Base-by-base conservation (phyloP, 2,888 invertebrate species). In the Oxyscelio sp. region DNA sequence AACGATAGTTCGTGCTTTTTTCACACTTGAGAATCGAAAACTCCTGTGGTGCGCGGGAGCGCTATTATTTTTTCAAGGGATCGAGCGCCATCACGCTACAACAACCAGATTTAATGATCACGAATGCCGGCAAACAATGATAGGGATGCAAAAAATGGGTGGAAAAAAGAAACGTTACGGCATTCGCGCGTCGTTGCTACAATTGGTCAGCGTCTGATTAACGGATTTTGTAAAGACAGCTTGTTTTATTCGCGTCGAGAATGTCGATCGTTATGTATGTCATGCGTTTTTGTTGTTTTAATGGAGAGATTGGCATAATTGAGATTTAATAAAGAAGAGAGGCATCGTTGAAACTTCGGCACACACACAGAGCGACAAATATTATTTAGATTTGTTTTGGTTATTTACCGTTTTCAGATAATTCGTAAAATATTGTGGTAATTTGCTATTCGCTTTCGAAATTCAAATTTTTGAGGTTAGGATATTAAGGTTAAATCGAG, bases 31-130 rank as follows among this genome's bases (percentile, higher is more conserved):
- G 38, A 34, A 59, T 68, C 48, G 70, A 56, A 61, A 59, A 40
- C 13, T 52, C 45, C 52, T 34, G 13, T 61, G 45, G 54, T 38
- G 61, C 61, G 34, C 45, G 22, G n/a, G 15, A 54, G 48, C 21
- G 68, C 54, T 52, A 78, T 78, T 78, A 78, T 78, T 70, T 54
- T 63, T 38, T 40, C 43, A 40, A 63, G 45, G 43, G 63, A 52
- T 52, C 54, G 21, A 17, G n/a, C 19, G 66, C 11, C n/a, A 54
- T 70, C 38, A 70, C 78, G 78, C 78, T 78, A 63, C 56, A 45
- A 17, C 54, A 70, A 21, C 48, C 56, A 38, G 70, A 61, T 78
- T 78, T 78, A 78, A 78, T 61, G 78, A 78, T 68, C 59, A 61
- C 59, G 52, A 70, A 61, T 61, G 68, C 52, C 61, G 61, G 61